Conservation (phyloP, 2,888 invertebrate genomes). For the Erebia epiphron region DNA sequence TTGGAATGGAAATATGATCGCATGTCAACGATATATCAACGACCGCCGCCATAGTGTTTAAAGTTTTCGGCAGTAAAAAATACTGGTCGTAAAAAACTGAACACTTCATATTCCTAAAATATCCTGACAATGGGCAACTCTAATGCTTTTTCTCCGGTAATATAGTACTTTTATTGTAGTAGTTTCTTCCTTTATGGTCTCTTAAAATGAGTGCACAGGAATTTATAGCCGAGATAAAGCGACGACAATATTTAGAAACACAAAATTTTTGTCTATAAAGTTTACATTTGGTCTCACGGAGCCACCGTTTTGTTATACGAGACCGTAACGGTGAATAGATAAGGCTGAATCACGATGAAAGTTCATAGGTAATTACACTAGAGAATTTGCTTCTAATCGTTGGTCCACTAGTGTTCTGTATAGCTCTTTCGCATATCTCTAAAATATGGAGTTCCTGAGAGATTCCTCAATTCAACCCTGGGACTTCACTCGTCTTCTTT, state of each 20-base stretch:
- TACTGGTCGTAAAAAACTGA: slow-evolving; percentile 18
- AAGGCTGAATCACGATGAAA: slow-evolving; percentile 15
- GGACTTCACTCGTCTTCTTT: no score
- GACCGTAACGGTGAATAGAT: slow-evolving; percentile 10
- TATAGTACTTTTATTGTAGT: slow-evolving; percentile 40
- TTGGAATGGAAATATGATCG: not conserved
- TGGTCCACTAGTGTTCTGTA: not conserved
- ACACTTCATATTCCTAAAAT: slow-evolving; percentile 32
- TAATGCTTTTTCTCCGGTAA: slow-evolving; percentile 34
- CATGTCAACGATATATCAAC: not conserved
- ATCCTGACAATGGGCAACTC: slow-evolving; percentile 33
- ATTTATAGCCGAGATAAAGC: slow-evolving; percentile 43
- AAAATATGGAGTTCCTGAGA: no score
- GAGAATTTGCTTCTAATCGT: not conserved
- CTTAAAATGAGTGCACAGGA: slow-evolving; percentile 40
- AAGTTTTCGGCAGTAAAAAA: slow-evolving; percentile 21
- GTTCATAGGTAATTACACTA: not conserved
- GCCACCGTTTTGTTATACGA: slow-evolving; percentile 29
- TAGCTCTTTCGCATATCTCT: no score
- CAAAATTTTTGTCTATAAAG: slow-evolving; percentile 38
- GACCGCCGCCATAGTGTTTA: not conserved
- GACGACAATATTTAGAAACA: slow-evolving; percentile 41
- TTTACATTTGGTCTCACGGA: slow-evolving; percentile 31
- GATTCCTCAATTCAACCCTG: no score
- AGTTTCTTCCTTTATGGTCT: slow-evolving; percentile 43